phyloP scores from a whole-genome alignment of 2,888 invertebrate genomes.

The Pyrgus malvae region DNA sequence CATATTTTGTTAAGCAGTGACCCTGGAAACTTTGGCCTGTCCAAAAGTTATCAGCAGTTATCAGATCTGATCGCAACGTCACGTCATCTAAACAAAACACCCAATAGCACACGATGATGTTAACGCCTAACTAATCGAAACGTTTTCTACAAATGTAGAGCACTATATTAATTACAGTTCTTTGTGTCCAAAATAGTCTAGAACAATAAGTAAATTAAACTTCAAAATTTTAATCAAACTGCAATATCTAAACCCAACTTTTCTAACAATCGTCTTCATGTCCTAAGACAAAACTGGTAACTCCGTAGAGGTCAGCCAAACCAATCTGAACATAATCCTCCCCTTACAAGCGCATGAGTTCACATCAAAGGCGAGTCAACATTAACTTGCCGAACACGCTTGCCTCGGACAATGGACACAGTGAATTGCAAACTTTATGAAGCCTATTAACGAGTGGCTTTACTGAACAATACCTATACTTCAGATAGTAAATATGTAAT shows the following conservation, averaged over 20 bases:
- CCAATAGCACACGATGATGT: too few species aligned
- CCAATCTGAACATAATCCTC: conserved; percentile 15
- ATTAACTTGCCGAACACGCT: conserved; percentile 20
- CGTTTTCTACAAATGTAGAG: not conserved
- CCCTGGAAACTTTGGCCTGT: too few species aligned
- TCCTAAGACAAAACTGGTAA: conserved; percentile 1
- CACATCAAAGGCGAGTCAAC: conserved; percentile 25
- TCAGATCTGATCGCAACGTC: too few species aligned
- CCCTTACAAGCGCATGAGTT: conserved; percentile 18
- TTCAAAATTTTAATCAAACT: not conserved
- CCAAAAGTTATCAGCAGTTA: too few species aligned
- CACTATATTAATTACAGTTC: not conserved
- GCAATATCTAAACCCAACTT: too few species aligned
- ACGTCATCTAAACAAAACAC: too few species aligned
- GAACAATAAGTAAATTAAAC: not conserved
- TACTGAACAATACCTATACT: too few species aligned
- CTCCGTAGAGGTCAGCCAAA: not conserved
- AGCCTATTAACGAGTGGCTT: conserved; percentile 14
- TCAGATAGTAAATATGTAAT: too few species aligned
- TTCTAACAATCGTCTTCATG: not conserved
- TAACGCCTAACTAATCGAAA: not conserved
- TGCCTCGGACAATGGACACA: conserved; percentile 1
- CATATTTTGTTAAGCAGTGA: too few species aligned
- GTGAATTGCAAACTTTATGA: conserved; percentile 14
- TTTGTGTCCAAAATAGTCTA: too few species aligned